Conservation (phyloP, 2,113 vertebrate species). For the Amphilophus citrinellus region DNA sequence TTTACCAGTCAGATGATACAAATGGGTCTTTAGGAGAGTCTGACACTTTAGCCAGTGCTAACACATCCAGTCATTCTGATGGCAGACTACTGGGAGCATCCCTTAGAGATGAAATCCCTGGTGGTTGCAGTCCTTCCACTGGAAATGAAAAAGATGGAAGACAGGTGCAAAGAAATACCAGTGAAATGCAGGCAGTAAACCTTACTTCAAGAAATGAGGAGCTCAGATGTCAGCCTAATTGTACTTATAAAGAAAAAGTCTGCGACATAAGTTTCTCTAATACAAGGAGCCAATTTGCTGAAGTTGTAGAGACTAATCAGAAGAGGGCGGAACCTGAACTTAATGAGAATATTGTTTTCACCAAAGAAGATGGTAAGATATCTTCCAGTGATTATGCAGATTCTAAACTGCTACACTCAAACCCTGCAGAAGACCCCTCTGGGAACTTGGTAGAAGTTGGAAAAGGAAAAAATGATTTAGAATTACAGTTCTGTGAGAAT, state of each 20-base stretch:
- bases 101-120: constrained; percentile 37
- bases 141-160: constrained; percentile 28
- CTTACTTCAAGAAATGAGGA: constrained; percentile 31
- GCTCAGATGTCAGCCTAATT: constrained; percentile 50
- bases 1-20: constrained; percentile 28
- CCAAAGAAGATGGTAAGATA: constrained; percentile 17
- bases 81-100: constrained; percentile 47
- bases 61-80: constrained; percentile 49
- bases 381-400: constrained; percentile 43
- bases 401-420: constrained; percentile 39
- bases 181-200: constrained; percentile 32
- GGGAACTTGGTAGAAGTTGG: constrained; percentile 24
- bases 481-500: constrained; percentile 47
- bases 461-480: constrained; percentile 33
- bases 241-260: constrained; percentile 22
- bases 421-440: constrained; percentile 12
- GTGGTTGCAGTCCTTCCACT: constrained; percentile 11
- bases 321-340: constrained; percentile 14
- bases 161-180: constrained; percentile 33
- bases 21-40: constrained; percentile 39
- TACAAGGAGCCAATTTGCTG: constrained; percentile 33
- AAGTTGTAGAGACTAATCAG: constrained; percentile 42
- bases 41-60: constrained; percentile 15
- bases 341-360: constrained; percentile 40
- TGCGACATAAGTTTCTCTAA: constrained; percentile 1